A percentile compares a stretch with the other conserved stretches of the same genome.
Evolutionary conservation across 2,113 vertebrate genomes (phyloP).

Genomic region (Albula goreensis): DNA sequence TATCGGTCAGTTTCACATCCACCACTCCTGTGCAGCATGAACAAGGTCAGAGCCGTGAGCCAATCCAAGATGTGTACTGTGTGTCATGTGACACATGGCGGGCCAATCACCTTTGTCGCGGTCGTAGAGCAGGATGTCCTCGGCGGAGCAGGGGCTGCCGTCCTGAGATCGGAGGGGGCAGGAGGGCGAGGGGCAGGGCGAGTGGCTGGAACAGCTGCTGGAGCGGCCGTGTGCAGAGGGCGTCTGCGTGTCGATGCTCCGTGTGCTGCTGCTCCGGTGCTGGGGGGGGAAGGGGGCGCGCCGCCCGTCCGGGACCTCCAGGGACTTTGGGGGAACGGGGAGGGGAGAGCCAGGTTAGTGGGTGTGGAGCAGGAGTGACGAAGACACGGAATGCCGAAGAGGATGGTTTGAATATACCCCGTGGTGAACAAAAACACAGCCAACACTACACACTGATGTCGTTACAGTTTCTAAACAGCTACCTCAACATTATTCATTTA

Average conservation of each 20-base stretch:
- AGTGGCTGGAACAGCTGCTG: constrained; percentile 84
- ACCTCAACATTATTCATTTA: no score
- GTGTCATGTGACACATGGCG: background rate
- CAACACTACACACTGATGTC: no score
- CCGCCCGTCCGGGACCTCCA: constrained; percentile 86
- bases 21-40: no score
- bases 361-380: background rate
- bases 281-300: constrained; percentile 84
- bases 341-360: constrained; percentile 22
- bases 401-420: no score
- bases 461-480: no score
- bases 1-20: no score
- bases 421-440: no score
- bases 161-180: constrained; percentile 82
- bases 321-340: constrained; percentile 65
- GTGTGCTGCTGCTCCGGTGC: constrained; percentile 75
- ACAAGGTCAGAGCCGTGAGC: no score
- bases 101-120: constrained; percentile 84
- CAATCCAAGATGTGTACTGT: no score
- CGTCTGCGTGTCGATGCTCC: constrained; percentile 90
- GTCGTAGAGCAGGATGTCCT: constrained; percentile 79
- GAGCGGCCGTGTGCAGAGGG: constrained; percentile 81
- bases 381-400: background rate
- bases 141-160: constrained; percentile 85
- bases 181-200: constrained; percentile 77